Evolutionary conservation across 2,888 invertebrate genomes (phyloP).

Genomic region (Synanthedon myopaeformis): DNA sequence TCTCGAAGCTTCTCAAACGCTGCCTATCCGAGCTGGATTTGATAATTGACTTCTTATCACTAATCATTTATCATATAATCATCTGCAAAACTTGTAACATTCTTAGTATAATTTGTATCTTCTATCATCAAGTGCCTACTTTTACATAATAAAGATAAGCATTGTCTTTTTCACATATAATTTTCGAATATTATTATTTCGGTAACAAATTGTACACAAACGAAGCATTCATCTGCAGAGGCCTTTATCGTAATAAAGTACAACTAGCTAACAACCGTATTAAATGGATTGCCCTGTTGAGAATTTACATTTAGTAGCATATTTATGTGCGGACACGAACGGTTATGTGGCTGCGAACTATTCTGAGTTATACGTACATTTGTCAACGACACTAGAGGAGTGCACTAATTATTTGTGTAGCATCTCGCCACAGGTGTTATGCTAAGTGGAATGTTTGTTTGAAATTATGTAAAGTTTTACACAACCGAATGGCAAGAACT

Average conservation of each 20-base stretch:
- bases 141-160: too few species aligned
- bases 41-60: too few species aligned
- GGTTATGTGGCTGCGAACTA: conserved; percentile 1
- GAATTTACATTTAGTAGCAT: conserved; percentile 7
- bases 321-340: conserved; percentile 2
- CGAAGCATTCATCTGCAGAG: background rate
- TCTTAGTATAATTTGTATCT: too few species aligned
- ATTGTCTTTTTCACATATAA: too few species aligned
- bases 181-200: too few species aligned
- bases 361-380: conserved; percentile 2
- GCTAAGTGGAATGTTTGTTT: background rate
- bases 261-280: conserved; percentile 5
- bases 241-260: background rate
- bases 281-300: conserved; percentile 5
- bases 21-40: too few species aligned
- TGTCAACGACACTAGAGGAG: background rate
- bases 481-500: too few species aligned
- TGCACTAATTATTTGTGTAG: background rate
- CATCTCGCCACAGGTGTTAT: background rate
- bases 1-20: too few species aligned
- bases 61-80: too few species aligned
- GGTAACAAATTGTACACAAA: background rate
- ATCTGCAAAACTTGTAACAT: too few species aligned
- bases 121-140: too few species aligned
- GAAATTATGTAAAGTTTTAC: background rate